These are phyloP conservation scores for Gadopsis bispinosus DNA, from an alignment of 2,797 vertebrate genomes.

Conservation along the genomic window DNA sequence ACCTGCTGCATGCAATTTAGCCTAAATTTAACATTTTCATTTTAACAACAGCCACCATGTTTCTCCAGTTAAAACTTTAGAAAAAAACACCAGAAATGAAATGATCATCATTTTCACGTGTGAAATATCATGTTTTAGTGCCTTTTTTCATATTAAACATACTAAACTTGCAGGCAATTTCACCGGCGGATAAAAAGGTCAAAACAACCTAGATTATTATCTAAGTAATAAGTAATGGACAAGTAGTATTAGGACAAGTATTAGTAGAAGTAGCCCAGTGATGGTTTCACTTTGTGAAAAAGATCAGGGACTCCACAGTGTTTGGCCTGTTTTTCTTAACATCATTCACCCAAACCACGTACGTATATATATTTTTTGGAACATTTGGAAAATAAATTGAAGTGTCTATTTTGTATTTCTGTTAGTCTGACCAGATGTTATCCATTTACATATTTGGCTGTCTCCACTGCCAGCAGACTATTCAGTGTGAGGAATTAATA, in stretches of 20 bases:
- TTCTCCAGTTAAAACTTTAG: not conserved
- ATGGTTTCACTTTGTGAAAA: conserved; percentile 15
- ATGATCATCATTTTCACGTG: not conserved
- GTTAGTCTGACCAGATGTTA: conserved; percentile 52
- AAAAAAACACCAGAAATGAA: not conserved
- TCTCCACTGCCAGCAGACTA: conserved; percentile 42
- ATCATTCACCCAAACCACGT: not conserved
- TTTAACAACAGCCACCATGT: not conserved
- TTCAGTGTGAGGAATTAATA: conserved; percentile 54
- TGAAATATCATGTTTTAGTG: not conserved
- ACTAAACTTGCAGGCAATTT: not conserved
- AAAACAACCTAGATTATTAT: not conserved
- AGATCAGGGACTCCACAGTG: not conserved
- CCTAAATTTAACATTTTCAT: not conserved
- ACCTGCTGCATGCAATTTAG: not conserved
- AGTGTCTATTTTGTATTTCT: conserved; percentile 40
- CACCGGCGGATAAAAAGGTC: not conserved
- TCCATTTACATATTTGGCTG: conserved; percentile 64
- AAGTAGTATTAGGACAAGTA: not conserved
- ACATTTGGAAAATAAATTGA: conserved; percentile 42
- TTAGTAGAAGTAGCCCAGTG: not conserved
- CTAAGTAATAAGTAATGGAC: not conserved
- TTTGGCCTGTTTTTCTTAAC: not conserved
- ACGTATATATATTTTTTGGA: not conserved
- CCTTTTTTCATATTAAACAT: not conserved